Conservation (phyloP, 2,888 invertebrate species). For the Rambutsinella grinnellia region DNA sequence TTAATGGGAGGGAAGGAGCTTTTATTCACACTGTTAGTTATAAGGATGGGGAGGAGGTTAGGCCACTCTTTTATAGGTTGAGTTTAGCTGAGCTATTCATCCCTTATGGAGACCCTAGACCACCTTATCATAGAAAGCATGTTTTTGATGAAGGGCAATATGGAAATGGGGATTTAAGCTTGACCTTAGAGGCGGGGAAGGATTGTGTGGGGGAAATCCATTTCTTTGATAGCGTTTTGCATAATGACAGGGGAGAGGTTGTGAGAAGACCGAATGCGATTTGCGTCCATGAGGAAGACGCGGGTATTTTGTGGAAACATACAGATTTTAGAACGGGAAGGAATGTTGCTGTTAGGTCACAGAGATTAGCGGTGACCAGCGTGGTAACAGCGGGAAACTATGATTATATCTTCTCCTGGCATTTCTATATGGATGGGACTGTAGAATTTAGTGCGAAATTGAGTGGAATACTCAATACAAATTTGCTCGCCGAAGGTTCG, state of each 20-base stretch:
- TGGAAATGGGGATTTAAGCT: too few species aligned
- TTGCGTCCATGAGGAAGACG: slow-evolving; percentile 37
- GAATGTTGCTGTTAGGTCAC: slow-evolving; percentile 19
- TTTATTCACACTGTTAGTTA: slow-evolving; percentile 13
- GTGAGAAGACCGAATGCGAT: neutral
- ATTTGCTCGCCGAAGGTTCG: too few species aligned
- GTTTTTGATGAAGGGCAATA: neutral
- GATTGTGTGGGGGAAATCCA: slow-evolving; percentile 6
- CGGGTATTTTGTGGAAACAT: slow-evolving; percentile 26
- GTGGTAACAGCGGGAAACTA: slow-evolving; percentile 32
- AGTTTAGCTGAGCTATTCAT: slow-evolving; percentile 12
- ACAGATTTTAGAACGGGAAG: neutral
- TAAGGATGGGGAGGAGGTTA: slow-evolving; percentile 7
- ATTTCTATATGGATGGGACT: slow-evolving; percentile 37
- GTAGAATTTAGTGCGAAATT: slow-evolving; percentile 22
- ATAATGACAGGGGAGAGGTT: slow-evolving; percentile 1
- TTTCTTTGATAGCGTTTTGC: neutral
- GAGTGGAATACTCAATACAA: too few species aligned
- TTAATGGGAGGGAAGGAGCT: slow-evolving; percentile 23
- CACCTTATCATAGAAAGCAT: neutral
- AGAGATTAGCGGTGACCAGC: slow-evolving; percentile 6
- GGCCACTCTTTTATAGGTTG: slow-evolving; percentile 9
- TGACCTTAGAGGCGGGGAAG: neutral
- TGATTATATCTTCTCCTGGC: slow-evolving; percentile 43
- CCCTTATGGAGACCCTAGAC: neutral